These are phyloP conservation scores for Pomatorhinus ruficollis DNA, from an alignment of 2,113 vertebrate genomes.

Conservation along the genomic window DNA sequence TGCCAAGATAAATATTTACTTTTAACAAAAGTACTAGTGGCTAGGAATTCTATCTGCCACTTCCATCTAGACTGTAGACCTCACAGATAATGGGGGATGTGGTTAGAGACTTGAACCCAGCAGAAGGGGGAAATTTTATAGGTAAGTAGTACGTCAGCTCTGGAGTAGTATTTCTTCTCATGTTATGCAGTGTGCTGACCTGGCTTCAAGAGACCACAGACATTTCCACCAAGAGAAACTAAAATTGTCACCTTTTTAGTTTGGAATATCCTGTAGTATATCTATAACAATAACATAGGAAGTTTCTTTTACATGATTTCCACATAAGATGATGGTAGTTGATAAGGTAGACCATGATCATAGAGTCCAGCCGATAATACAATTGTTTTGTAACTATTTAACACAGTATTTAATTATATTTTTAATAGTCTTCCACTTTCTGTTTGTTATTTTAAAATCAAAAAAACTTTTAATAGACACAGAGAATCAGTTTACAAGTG, in stretches of 20 bases:
- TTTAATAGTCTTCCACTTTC: not conserved
- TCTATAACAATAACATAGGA: not conserved
- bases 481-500: not conserved
- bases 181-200: not conserved
- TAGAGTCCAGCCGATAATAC: not conserved
- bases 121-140: not conserved
- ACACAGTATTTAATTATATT: not conserved
- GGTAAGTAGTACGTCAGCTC: not conserved
- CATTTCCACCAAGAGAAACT: not conserved
- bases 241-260: not conserved
- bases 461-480: not conserved
- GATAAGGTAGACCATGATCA: not conserved
- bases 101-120: not conserved
- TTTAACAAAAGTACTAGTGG: not conserved
- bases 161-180: not conserved
- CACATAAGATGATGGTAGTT: not conserved
- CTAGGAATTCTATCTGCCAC: constrained; percentile 1
- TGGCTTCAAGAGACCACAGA: not conserved
- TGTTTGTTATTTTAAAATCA: not conserved
- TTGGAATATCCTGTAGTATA: not conserved
- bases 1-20: constrained; percentile 38
- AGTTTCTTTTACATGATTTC: not conserved
- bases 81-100: not conserved
- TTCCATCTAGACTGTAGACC: not conserved
- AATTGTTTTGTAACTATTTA: not conserved